Evolutionary conservation across 2,797 vertebrate species (phyloP).

Genomic region (Epinephelus coioides): DNA sequence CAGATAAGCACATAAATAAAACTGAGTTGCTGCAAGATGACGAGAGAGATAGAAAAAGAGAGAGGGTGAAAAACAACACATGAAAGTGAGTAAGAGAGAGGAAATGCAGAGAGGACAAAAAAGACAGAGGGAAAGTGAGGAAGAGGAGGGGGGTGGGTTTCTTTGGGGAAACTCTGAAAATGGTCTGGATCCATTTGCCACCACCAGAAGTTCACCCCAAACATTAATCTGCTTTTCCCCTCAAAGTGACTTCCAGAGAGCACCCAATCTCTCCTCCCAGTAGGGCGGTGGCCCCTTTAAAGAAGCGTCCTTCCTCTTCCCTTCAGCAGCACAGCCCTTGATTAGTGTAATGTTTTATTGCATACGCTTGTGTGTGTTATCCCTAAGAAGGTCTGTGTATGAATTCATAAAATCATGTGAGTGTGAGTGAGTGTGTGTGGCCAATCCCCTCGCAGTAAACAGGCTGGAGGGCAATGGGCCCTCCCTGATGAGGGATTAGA

Average conservation of each 20-base stretch:
- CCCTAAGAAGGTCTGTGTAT: constrained; percentile 48
- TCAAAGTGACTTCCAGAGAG: constrained; percentile 64
- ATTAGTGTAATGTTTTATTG: constrained; percentile 55
- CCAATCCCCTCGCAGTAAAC: constrained; percentile 71
- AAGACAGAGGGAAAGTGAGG: constrained; percentile 4
- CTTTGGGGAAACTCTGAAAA: constrained; percentile 31
- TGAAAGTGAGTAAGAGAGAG: constrained; percentile 28
- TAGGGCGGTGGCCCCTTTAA: constrained; percentile 29
- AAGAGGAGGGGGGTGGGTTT: constrained; percentile 31
- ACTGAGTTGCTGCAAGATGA: constrained; percentile 45
- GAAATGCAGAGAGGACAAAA: constrained; percentile 6
- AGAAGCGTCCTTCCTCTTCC: constrained; percentile 40
- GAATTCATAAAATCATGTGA: constrained; percentile 54
- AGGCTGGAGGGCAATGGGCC: constrained; percentile 71
- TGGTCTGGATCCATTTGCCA: constrained; percentile 38
- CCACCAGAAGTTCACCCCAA: constrained; percentile 52
- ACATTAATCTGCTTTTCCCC: constrained; percentile 64
- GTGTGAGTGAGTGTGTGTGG: constrained; percentile 63
- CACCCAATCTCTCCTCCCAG: constrained; percentile 17
- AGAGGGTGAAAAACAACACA: constrained; percentile 43
- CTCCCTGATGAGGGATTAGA: constrained; percentile 79
- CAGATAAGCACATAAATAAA: constrained; percentile 67
- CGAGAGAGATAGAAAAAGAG: constrained; percentile 33
- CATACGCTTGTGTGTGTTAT: constrained; percentile 50
- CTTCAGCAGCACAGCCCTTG: constrained; percentile 41